Conservation (phyloP, 2,113 vertebrate genomes). For the Hiodon tergisus region DNA sequence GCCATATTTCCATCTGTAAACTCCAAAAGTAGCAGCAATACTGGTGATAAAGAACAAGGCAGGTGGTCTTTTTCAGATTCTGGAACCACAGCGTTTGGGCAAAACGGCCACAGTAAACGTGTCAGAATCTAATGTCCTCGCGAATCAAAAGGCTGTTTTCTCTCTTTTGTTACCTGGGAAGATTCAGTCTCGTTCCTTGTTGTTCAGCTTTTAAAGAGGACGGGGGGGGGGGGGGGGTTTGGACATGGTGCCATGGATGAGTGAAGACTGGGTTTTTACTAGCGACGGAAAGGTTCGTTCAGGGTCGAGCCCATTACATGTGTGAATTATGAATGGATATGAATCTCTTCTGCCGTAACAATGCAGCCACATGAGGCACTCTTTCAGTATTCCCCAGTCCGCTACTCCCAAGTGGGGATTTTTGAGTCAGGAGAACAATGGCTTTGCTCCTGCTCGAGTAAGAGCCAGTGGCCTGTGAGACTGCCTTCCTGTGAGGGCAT, state of each 20-base stretch:
- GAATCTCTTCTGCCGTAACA: constrained; percentile 51
- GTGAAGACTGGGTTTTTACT: constrained; percentile 87
- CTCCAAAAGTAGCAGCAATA: constrained; percentile 85
- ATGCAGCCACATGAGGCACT: no score
- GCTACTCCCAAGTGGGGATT: no score
- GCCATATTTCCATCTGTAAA: constrained; percentile 13
- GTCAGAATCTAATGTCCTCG: constrained; percentile 99
- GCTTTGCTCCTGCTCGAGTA: no score
- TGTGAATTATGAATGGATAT: constrained; percentile 73
- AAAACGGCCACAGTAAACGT: constrained; percentile 79
- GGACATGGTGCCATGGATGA: constrained; percentile 97
- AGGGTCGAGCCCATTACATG: constrained; percentile 84
- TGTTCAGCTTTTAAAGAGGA: constrained; percentile 86
- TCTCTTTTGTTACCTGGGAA: constrained; percentile 92
- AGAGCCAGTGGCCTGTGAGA: no score
- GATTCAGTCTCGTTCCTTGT: constrained; percentile 96
- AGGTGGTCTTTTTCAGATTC: constrained; percentile 97
- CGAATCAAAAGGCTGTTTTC: constrained; percentile 98
- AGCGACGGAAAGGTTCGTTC: constrained; percentile 85
- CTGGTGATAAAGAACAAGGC: constrained; percentile 76
- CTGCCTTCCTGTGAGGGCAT: no score
- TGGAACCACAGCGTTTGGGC: constrained; percentile 86
- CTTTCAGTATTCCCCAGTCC: no score
- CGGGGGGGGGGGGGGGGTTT: constrained; percentile 41
- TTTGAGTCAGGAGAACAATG: no score